phyloP scores from a whole-genome alignment of 2,797 vertebrate species.

The Intellagama lesueurii region DNA sequence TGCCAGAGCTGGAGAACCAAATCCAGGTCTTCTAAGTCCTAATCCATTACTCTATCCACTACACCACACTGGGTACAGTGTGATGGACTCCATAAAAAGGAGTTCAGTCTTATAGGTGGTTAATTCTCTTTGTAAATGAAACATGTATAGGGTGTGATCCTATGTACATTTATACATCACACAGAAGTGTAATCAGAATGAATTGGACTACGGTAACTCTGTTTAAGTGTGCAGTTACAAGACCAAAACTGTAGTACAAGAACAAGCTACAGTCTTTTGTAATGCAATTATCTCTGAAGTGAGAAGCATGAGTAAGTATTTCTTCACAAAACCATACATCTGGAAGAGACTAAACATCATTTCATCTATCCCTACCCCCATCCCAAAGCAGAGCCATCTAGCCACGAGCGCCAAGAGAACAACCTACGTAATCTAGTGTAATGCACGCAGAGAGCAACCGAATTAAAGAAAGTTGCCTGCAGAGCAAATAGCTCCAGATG shows the following conservation, averaged over 20 bases:
- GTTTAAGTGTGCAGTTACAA: not conserved
- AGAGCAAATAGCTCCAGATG: slow-evolving; percentile 47
- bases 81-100: not conserved
- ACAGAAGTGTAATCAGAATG: not conserved
- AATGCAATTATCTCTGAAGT: slow-evolving; percentile 14
- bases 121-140: not conserved
- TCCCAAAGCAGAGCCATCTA: not conserved
- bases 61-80: too few relatives aligned
- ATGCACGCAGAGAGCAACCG: slow-evolving; percentile 11
- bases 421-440: slow-evolving; percentile 8
- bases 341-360: slow-evolving; percentile 1
- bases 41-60: too few relatives aligned
- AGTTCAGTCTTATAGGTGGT: not conserved
- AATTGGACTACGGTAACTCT: not conserved
- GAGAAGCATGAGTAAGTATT: slow-evolving; percentile 11
- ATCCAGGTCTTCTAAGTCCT: too few relatives aligned
- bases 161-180: not conserved
- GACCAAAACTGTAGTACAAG: not conserved
- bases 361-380: not conserved
- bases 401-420: not conserved
- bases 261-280: not conserved
- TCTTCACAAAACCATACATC: not conserved
- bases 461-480: slow-evolving; percentile 35
- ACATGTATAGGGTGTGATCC: not conserved
- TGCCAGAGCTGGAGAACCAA: too few relatives aligned